Percentiles rank a stretch among this genome's conserved stretches.
Conservation (phyloP, 1,140 invertebrate genomes). For the Leptopilina boulardi region DNA sequence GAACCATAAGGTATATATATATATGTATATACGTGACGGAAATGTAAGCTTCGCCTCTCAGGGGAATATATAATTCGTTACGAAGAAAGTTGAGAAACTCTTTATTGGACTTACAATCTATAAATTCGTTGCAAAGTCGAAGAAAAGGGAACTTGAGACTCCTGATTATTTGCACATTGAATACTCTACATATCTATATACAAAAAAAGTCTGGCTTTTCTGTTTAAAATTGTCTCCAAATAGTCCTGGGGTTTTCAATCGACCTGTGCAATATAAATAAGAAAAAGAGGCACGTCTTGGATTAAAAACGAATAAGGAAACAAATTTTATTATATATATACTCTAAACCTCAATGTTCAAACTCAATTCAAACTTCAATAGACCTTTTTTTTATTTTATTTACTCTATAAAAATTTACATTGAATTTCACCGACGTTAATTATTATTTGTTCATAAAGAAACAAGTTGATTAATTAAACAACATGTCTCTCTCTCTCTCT, state of each 20-base stretch:
- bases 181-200: neutral
- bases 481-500: too few relatives aligned
- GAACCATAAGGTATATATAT: neutral
- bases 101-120: slow-evolving; percentile 56
- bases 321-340: too few relatives aligned
- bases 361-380: too few relatives aligned
- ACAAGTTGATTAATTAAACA: too few relatives aligned
- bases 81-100: slow-evolving; percentile 39
- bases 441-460: too few relatives aligned
- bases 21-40: slow-evolving; percentile 7
- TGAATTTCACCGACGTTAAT: too few relatives aligned
- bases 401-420: too few relatives aligned
- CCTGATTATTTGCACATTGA: slow-evolving; percentile 26
- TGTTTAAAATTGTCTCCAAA: neutral
- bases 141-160: slow-evolving; percentile 23
- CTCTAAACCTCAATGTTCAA: too few relatives aligned
- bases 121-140: slow-evolving; percentile 53
- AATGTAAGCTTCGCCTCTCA: neutral
- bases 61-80: neutral
- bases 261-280: neutral
- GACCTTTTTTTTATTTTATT: too few relatives aligned
- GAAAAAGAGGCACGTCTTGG: neutral
- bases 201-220: neutral
- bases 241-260: neutral
- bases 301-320: neutral